Evolutionary conservation across 53 echinoderm and acorn worm species (phyloP), one percentile per base, ranked within the genome.

Genomic region (Patiria pectinifera): DNA sequence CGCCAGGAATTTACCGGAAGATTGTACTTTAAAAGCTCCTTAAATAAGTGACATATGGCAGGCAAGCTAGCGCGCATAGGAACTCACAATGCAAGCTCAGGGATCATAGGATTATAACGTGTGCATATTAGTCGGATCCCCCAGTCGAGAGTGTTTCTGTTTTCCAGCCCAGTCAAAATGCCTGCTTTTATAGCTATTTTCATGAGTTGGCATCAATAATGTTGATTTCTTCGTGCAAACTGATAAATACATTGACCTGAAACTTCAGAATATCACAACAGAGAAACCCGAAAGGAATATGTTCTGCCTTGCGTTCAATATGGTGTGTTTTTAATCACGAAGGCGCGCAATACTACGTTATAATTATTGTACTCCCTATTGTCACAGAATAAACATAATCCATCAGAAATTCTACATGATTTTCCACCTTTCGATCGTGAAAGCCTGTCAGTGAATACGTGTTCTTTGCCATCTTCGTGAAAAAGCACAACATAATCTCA

Each of bases 41-140:
- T 85, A 84, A 84, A 66, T 84, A 85, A 45, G 47, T 66, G 69
- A 18, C 85, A 69, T 85, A 69, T 85, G 85, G 85, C 84, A 3
- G 70, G 21, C 85, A 69, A 85, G 21, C 26, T 46, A 15, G 45
- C 45, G 11, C 45, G 66, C 62, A 6, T 58, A 15, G 45, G 26
- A 13, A 45, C 25, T 24, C 83, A 18, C 45, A 13, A 47, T 82
- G 82, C 82, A n/a, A 26, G 22, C 21, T n/a, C 18, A 16, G 59
- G 49, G 22, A 74, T 74, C 21, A n/a, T 22, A 24, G 74, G 24
- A n/a, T 21, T 23, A 35, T 22, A 74, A n/a, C 46, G 46, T 79
- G 45, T 79, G 43, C 53, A 5, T 53, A 53, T 53, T 79, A 79
- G 74, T 74, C 74, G 74, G 74, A 74, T 74, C 10, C 24, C 74